Percentiles rank a stretch among this genome's conserved stretches.
Evolutionary conservation across 2,113 vertebrate genomes (phyloP).

Genomic region (sheep (Ovis aries)): DNA sequence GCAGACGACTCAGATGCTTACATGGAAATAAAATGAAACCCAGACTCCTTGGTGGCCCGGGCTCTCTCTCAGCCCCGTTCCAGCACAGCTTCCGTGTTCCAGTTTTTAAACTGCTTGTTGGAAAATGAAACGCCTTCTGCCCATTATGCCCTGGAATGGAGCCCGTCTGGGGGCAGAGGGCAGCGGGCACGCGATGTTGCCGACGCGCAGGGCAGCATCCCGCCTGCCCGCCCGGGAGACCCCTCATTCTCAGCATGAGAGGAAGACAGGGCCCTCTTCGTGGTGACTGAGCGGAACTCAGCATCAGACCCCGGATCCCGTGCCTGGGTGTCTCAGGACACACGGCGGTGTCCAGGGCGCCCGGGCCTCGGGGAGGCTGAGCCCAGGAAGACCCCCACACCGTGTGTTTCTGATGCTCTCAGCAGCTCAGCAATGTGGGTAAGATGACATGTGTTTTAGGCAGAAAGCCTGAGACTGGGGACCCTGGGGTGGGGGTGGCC

Average conservation of each 20-base stretch:
- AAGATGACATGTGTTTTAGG: rapidly evolving
- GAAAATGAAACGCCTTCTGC: background rate
- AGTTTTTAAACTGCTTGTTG: background rate
- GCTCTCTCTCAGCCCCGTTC: background rate
- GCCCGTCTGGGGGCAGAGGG: background rate
- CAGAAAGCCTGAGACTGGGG: background rate
- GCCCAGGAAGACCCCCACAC: too few relatives aligned
- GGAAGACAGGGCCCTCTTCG: background rate
- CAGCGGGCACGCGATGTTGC: rapidly evolving
- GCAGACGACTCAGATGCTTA: background rate
- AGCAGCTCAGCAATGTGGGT: rapidly evolving
- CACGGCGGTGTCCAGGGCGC: rapidly evolving
- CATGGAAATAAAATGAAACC: background rate
- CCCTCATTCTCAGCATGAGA: rapidly evolving
- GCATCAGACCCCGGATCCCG: background rate
- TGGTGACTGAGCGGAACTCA: background rate
- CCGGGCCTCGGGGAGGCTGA: rapidly evolving
- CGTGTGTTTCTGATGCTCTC: background rate
- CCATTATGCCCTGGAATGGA: background rate
- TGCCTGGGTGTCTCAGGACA: background rate
- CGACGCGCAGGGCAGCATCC: background rate
- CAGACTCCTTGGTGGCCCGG: background rate
- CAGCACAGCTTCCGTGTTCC: background rate
- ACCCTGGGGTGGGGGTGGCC: background rate
- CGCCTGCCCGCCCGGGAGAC: background rate